A percentile compares a stretch with the other conserved stretches of the same genome.
phyloP scores from a whole-genome alignment of 2,113 vertebrate species.

The Otus sunia region DNA sequence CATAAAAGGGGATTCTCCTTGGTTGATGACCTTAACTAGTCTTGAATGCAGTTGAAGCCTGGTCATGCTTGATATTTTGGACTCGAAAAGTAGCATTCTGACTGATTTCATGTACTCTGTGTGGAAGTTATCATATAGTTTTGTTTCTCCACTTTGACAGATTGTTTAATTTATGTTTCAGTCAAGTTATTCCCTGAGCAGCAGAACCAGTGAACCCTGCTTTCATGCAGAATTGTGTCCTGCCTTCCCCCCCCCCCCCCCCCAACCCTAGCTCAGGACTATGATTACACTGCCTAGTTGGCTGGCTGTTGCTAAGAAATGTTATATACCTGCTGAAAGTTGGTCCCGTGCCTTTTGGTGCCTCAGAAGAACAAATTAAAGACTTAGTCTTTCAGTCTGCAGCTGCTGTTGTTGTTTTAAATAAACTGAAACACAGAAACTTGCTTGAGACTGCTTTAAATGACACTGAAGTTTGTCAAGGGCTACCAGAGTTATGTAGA shows the following conservation, averaged over 20 bases:
- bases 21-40: neutral
- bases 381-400: neutral
- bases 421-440: neutral
- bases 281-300: neutral
- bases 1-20: neutral
- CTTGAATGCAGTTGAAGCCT: neutral
- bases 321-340: neutral
- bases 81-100: neutral
- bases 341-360: neutral
- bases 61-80: neutral
- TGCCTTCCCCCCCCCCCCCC: neutral
- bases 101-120: neutral
- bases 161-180: slow-evolving; percentile 3
- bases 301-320: neutral
- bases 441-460: neutral
- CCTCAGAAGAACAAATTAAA: neutral
- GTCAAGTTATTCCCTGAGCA: neutral
- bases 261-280: neutral
- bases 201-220: neutral
- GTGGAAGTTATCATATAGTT: neutral
- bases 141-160: neutral
- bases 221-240: neutral
- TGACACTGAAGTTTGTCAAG: neutral
- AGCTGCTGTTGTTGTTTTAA: neutral
- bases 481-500: neutral